These are phyloP conservation scores for Netelia inedita DNA, from an alignment of 2,888 invertebrate genomes.

Conservation along the genomic window DNA sequence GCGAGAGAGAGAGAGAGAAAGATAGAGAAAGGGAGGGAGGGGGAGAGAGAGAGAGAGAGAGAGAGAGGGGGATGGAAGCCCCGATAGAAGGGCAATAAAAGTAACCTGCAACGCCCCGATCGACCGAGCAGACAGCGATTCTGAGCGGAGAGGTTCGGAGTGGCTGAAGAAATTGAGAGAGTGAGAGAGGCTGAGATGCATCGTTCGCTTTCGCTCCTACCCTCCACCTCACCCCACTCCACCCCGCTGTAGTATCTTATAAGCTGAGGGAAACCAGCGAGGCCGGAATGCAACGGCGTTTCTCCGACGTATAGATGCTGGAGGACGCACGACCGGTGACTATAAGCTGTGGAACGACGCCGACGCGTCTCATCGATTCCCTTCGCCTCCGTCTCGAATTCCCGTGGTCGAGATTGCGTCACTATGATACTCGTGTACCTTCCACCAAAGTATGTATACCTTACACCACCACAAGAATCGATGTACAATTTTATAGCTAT, in stretches of 20 bases:
- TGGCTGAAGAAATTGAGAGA: conserved; percentile 5
- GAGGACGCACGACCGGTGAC: conserved; percentile 15
- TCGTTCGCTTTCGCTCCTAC: conserved; percentile 3
- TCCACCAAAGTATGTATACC: background rate
- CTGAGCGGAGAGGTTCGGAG: conserved; percentile 11
- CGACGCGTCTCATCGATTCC: conserved; percentile 56
- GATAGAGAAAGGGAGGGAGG: no score
- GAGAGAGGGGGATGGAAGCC: conserved; percentile 27
- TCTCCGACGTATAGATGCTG: conserved; percentile 19
- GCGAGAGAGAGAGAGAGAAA: no score
- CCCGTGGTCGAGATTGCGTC: conserved; percentile 57
- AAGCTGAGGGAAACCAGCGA: conserved; percentile 44
- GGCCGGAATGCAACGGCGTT: conserved; percentile 56
- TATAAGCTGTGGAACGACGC: conserved; percentile 40
- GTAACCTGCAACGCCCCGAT: conserved; percentile 10
- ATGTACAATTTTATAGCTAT: conserved; percentile 2
- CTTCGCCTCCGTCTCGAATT: conserved; percentile 50
- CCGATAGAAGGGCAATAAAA: conserved; percentile 57
- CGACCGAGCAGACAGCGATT: background rate
- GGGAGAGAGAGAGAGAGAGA: background rate
- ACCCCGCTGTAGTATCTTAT: conserved; percentile 31
- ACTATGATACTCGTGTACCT: conserved; percentile 30
- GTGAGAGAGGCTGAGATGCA: conserved; percentile 14
- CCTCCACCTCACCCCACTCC: conserved; percentile 14
- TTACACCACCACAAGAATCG: background rate